A percentile compares a stretch with the other conserved stretches of the same genome.
phyloP scores from a whole-genome alignment of 2,797 vertebrate species.

The Podarcis siculus region DNA sequence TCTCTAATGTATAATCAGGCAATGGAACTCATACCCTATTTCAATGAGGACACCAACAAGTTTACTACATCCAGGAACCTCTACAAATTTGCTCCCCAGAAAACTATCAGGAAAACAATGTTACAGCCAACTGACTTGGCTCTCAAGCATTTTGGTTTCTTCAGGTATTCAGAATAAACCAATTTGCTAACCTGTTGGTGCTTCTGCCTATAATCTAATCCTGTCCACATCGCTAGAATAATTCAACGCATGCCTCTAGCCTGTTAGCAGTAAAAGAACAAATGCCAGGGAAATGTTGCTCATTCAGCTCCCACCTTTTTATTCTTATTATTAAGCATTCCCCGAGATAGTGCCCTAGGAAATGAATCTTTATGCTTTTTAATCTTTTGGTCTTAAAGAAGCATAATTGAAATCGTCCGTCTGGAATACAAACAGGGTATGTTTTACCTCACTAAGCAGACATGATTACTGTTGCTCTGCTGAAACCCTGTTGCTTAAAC shows the following conservation, averaged over 20 bases:
- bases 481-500: conserved; percentile 50
- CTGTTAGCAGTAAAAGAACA: conserved; percentile 14
- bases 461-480: conserved; percentile 50
- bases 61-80: not conserved
- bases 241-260: not conserved
- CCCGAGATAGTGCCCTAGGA: conserved; percentile 25
- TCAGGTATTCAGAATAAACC: not conserved
- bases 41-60: conserved; percentile 3
- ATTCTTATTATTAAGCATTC: conserved; percentile 32
- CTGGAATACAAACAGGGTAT: conserved; percentile 57
- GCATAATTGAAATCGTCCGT: conserved; percentile 67
- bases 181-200: not conserved
- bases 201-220: not conserved
- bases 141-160: not conserved
- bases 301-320: not conserved
- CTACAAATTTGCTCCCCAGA: not conserved
- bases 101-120: not conserved
- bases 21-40: not conserved
- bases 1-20: not conserved
- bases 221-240: not conserved
- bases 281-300: not conserved
- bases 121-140: not conserved
- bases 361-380: conserved; percentile 56
- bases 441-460: conserved; percentile 63
- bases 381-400: conserved; percentile 65